Evolutionary conservation across 2,888 invertebrate species (phyloP), one percentile per base, ranked within the genome.

Genomic region (Nasonovia ribisnigri): DNA sequence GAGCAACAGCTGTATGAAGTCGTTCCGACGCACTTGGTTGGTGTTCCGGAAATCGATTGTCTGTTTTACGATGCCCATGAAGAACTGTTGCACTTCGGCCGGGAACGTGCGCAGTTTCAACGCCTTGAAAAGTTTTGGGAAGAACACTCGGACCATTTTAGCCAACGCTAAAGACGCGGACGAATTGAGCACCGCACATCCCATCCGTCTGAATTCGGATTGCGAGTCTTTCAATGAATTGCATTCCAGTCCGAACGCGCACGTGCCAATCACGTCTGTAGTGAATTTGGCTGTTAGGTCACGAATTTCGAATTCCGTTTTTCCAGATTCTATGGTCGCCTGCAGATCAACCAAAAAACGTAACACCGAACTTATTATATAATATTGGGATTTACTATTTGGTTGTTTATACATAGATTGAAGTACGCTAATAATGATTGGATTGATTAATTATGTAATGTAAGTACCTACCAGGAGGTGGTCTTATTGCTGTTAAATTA

Each of bases 201-300:
- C 96, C 94, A 96, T 95, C 60, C 95, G 95, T 88, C 95, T 95
- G 94, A 96, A 96, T 42, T 95, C 95, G 24, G 96, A 96, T 46
- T 96, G 95, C 67, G 95, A 95, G 94, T 96, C 95, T 20, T 95
- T 95, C 77, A 96, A 95, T 0, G 96, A 95, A 94, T 96, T 96
- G 94, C 96, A 96, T 94, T 96, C 96, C 95, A 96, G 95, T 86
- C 96, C 96, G 95, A 96, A 96, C 54, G 96, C 96, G 94, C 96
- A 96, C 84, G 95, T 95, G 36, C 96, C 96, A 88, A 96, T 96
- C 3, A 96, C 96, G 95, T 96, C 96, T 94, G 96, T 96, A n/a
- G 96, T 96, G 95, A 96, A 96, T 94, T 96, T 96, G 5, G 96
- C 95, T 93, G 96, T 96, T 94, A 96, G 92, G 93, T 96, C 96